Evolutionary conservation across 1,140 invertebrate species (phyloP).

Genomic region (Trissolcus basalis): DNA sequence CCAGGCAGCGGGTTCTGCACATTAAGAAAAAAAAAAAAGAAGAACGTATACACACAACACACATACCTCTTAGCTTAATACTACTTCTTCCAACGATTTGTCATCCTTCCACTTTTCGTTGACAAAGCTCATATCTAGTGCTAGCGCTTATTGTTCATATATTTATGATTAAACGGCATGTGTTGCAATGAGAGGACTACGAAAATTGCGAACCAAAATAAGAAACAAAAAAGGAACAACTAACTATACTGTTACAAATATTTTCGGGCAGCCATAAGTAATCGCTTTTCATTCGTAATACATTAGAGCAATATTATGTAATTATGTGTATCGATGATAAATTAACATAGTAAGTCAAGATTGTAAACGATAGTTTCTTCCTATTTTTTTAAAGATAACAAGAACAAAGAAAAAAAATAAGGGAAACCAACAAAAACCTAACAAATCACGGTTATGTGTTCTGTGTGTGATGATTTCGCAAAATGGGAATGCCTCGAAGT

Average conservation of each 20-base stretch:
- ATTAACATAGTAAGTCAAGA: slow-evolving; percentile 4
- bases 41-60: background rate
- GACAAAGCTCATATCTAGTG: slow-evolving; percentile 1
- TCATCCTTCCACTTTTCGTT: background rate
- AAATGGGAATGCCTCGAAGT: slow-evolving; percentile 33
- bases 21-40: background rate
- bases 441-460: slow-evolving; percentile 12
- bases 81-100: background rate
- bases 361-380: slow-evolving; percentile 7
- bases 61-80: slow-evolving; percentile 2
- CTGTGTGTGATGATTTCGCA: slow-evolving; percentile 18
- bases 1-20: background rate
- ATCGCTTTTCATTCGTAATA: slow-evolving; percentile 18
- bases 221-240: too few relatives aligned
- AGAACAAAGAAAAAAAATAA: too few relatives aligned
- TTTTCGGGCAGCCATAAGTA: slow-evolving; percentile 2
- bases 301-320: slow-evolving; percentile 22
- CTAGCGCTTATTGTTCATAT: slow-evolving; percentile 14
- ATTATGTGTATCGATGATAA: slow-evolving; percentile 4
- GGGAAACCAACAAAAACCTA: too few relatives aligned
- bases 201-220: slow-evolving; percentile 6
- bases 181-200: slow-evolving; percentile 29
- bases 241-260: too few relatives aligned
- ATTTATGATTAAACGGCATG: slow-evolving; percentile 8
- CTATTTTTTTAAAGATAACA: slow-evolving; percentile 8